Percentiles rank a stretch among this genome's conserved stretches.
phyloP scores from a whole-genome alignment of 2,797 vertebrate genomes.

The Philypnodon macrostomus region DNA sequence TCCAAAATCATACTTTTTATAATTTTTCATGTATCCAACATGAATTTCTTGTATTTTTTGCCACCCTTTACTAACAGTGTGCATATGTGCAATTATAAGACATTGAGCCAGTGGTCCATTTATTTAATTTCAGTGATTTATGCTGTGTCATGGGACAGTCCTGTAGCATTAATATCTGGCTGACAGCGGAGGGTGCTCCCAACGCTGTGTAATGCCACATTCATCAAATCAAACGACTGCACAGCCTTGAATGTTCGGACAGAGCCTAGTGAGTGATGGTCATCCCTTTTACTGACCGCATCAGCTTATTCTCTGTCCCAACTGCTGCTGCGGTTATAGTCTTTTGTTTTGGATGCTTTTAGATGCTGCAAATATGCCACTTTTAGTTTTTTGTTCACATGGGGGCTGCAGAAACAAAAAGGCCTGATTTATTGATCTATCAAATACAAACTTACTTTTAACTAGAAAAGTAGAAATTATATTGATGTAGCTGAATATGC shows the following conservation, averaged over 20 bases:
- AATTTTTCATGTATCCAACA: too few species aligned
- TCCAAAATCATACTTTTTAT: too few species aligned
- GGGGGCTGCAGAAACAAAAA: constrained; percentile 1
- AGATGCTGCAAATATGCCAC: too few species aligned
- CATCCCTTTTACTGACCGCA: background rate
- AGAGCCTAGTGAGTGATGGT: constrained; percentile 15
- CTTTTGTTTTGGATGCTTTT: too few species aligned
- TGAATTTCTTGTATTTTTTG: too few species aligned
- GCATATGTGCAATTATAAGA: background rate
- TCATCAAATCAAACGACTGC: constrained; percentile 16
- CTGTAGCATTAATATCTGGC: constrained; percentile 5
- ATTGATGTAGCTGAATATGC: too few species aligned
- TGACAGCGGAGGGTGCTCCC: background rate
- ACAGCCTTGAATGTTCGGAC: constrained; percentile 1
- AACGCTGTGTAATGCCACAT: constrained; percentile 6
- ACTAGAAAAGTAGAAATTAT: too few species aligned
- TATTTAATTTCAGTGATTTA: background rate
- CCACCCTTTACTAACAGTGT: background rate
- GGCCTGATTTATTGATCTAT: too few species aligned
- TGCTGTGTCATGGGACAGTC: background rate
- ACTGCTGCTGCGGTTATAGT: background rate
- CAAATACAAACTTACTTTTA: too few species aligned
- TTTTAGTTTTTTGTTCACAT: constrained; percentile 5
- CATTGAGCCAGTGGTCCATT: background rate
- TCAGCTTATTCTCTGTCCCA: background rate